Conservation (phyloP, 2,113 vertebrate genomes). For the Furnarius figulus region DNA sequence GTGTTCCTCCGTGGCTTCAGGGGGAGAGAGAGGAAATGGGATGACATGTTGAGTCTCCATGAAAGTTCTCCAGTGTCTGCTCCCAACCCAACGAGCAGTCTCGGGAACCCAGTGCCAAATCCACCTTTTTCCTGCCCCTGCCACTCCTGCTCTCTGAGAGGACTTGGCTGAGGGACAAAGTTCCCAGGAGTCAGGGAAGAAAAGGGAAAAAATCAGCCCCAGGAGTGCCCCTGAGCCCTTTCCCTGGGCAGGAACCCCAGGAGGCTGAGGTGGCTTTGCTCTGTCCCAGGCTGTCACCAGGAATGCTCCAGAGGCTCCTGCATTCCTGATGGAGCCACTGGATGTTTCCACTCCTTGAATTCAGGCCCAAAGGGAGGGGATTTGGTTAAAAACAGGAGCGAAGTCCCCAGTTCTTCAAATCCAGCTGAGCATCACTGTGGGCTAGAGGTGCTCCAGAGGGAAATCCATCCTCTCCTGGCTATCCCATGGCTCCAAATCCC, state of each 20-base stretch:
- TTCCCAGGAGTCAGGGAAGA: conserved; percentile 1
- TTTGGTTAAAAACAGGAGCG: neutral
- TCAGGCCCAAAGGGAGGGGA: neutral
- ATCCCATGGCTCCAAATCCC: neutral
- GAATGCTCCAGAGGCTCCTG: neutral
- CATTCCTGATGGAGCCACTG: fast-evolving
- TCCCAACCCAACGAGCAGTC: neutral
- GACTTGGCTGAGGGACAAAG: conserved; percentile 40
- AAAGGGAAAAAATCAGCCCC: neutral
- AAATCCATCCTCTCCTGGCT: neutral
- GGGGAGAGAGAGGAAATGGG: conserved; percentile 14
- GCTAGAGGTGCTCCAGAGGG: neutral
- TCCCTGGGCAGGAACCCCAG: neutral
- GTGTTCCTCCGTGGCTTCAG: neutral
- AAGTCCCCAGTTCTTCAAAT: neutral
- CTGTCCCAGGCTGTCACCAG: neutral
- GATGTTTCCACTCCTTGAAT: neutral
- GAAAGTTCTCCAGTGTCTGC: neutral
- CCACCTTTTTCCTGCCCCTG: conserved; percentile 26
- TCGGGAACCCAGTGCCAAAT: neutral
- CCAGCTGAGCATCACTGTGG: neutral
- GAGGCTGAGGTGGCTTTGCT: neutral
- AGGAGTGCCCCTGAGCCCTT: neutral
- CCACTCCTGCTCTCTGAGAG: conserved; percentile 16
- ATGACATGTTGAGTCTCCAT: neutral